These are phyloP conservation scores for Agrypnus murinus DNA, from an alignment of 2,888 invertebrate species.

Conservation along the genomic window DNA sequence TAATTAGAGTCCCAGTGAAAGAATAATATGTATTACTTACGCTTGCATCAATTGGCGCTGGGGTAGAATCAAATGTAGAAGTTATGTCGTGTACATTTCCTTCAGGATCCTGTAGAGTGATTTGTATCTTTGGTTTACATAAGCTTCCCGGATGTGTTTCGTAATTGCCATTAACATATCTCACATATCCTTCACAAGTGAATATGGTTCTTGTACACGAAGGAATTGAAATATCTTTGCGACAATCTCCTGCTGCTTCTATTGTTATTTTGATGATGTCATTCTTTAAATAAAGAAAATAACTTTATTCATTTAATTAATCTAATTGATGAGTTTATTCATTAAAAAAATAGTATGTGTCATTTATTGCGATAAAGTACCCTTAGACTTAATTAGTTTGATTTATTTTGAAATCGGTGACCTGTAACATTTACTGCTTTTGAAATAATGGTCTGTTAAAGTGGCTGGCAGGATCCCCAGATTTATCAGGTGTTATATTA, in stretches of 20 bases:
- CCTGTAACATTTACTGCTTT: no score
- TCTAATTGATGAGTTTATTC: background rate
- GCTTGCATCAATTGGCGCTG: slow-evolving; percentile 13
- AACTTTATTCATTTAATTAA: background rate
- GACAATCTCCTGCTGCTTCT: slow-evolving; percentile 34
- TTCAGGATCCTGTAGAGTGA: background rate
- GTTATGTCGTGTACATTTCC: background rate
- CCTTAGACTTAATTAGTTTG: no score
- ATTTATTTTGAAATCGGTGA: no score
- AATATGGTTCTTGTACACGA: slow-evolving; percentile 56
- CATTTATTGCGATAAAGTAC: no score
- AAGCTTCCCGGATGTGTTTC: slow-evolving; percentile 60
- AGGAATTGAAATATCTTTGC: slow-evolving; percentile 4
- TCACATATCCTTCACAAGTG: slow-evolving; percentile 62
- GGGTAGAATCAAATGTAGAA: background rate
- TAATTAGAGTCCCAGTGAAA: background rate
- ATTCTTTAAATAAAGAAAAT: slow-evolving; percentile 17
- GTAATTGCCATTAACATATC: slow-evolving; percentile 55
- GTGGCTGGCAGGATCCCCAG: no score
- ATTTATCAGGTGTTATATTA: no score
- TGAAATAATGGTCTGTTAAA: no score
- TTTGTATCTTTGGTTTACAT: slow-evolving; percentile 56
- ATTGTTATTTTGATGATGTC: slow-evolving; percentile 28
- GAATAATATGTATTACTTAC: background rate
- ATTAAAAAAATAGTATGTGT: no score